Conservation (phyloP, 2,888 invertebrate species). For the Perdita meconis region DNA sequence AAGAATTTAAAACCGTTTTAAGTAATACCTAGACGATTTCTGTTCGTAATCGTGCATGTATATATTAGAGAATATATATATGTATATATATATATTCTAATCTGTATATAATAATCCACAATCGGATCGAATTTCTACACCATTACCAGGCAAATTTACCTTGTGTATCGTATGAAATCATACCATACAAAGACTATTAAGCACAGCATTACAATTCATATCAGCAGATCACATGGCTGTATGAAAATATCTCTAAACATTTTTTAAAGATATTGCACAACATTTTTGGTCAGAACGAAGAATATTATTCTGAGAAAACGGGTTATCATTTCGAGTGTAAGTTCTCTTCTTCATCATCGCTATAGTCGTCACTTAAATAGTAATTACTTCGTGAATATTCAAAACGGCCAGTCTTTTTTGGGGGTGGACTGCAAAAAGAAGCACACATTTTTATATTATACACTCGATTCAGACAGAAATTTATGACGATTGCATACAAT, state of each 20-base stretch:
- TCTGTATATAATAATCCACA: slow-evolving; percentile 52
- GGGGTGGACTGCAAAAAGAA: slow-evolving; percentile 83
- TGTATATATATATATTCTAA: slow-evolving; percentile 48
- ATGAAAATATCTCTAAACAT: slow-evolving; percentile 66
- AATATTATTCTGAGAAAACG: slow-evolving; percentile 39
- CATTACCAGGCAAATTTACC: slow-evolving; percentile 49
- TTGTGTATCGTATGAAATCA: slow-evolving; percentile 56
- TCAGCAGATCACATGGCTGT: slow-evolving; percentile 55
- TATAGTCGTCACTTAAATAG: slow-evolving; percentile 82
- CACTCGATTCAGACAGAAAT: slow-evolving; percentile 11
- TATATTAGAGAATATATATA: too few species aligned
- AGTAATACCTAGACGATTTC: slow-evolving; percentile 36
- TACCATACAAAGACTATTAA: slow-evolving; percentile 65
- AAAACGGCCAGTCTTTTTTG: slow-evolving; percentile 84
- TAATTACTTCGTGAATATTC: slow-evolving; percentile 80
- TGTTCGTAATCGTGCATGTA: slow-evolving; percentile 36
- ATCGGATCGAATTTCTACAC: slow-evolving; percentile 48
- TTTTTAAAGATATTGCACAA: slow-evolving; percentile 61
- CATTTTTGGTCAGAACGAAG: slow-evolving; percentile 66
- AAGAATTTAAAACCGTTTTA: slow-evolving; percentile 32
- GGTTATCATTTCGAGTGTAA: slow-evolving; percentile 78
- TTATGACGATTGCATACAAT: slow-evolving; percentile 8
- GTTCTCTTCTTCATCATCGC: slow-evolving; percentile 82
- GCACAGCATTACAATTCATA: slow-evolving; percentile 59
- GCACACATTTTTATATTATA: slow-evolving; percentile 2